Evolutionary conservation across 1,140 invertebrate genomes (phyloP).

Genomic region (Anastatus disparis): DNA sequence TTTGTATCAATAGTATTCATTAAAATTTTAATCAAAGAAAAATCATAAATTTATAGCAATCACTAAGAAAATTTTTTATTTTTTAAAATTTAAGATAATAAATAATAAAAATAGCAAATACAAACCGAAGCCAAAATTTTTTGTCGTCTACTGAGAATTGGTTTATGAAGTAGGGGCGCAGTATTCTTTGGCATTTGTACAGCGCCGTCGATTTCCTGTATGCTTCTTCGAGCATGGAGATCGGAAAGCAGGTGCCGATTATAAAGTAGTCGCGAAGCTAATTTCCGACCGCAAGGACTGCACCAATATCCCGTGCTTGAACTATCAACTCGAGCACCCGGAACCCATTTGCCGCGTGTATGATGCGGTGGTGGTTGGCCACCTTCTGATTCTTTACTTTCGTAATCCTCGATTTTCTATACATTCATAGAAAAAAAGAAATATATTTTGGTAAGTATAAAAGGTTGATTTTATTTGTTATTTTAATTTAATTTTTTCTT

Average conservation of each 20-base stretch:
- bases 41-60: no score
- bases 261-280: constrained; percentile 78
- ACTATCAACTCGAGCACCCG: constrained; percentile 68
- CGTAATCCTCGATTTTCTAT: constrained; percentile 57
- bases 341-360: constrained; percentile 82
- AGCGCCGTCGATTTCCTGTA: constrained; percentile 69
- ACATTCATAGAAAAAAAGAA: no score
- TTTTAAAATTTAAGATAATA: background rate
- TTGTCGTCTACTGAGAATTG: constrained; percentile 36
- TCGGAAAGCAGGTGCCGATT: constrained; percentile 79
- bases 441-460: no score
- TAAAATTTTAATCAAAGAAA: background rate
- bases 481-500: no score
- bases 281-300: constrained; percentile 78
- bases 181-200: constrained; percentile 44
- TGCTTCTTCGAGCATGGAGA: constrained; percentile 76
- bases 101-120: background rate
- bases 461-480: no score
- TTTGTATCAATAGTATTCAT: background rate
- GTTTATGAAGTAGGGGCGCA: constrained; percentile 19
- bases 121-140: constrained; percentile 2
- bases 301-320: constrained; percentile 77
- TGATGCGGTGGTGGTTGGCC: constrained; percentile 74
- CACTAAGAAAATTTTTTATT: no score
- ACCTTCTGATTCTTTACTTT: constrained; percentile 46